Base-by-base conservation (phyloP, 2,797 vertebrate genomes). In the Sebastes minor region DNA sequence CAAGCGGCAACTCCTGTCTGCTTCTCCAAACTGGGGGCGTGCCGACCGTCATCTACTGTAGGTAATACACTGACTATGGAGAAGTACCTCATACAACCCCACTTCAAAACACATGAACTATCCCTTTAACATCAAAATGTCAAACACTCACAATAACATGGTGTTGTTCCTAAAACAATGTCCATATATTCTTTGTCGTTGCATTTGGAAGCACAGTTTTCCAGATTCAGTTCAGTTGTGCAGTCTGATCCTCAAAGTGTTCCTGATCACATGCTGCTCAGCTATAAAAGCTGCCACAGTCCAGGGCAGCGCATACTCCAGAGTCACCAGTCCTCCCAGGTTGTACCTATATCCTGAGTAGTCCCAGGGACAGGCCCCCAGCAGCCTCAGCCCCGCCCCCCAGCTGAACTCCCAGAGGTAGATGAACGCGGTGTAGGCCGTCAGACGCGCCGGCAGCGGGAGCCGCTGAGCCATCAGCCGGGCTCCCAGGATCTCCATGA, bases 341-440 rank as follows among this genome's bases (percentile, higher is more conserved):
- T 96, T 96, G 82, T 92, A 96, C 23, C 67, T 91, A 52, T 92
- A 92, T 12, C 80, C 86, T 0, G 96, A 96, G 71, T 96, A 97
- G 88, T 97, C 96, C 96, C 96, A 97, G 16, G 96, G 96, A 85
- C 95, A 97, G 38, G 95, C 94, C 60, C 92, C 89, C 67, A 96
- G 81, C 32, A 90, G 72, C 35, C 80, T 88, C 46, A 97, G 89
- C 16, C 90, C 83, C 7, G 75, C 71, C 1, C 96, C 96, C 90
- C 96, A 96, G 85, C 88, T 90, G 78, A 96, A 95, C 90, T 97
- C 96, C 96, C 96, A 96, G 1, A 86, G 3, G 83, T 96, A 97
- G 66, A 95, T 96, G 84, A 96, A 95, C 49, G 89, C 2, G 2
- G 92, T 96, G 87, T 96, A 96, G 57, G 89, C 65, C 1, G 66